Percentiles rank a stretch among this genome's conserved stretches.
Conservation (phyloP, 1,140 invertebrate species). For the Drosophila simulans region DNA sequence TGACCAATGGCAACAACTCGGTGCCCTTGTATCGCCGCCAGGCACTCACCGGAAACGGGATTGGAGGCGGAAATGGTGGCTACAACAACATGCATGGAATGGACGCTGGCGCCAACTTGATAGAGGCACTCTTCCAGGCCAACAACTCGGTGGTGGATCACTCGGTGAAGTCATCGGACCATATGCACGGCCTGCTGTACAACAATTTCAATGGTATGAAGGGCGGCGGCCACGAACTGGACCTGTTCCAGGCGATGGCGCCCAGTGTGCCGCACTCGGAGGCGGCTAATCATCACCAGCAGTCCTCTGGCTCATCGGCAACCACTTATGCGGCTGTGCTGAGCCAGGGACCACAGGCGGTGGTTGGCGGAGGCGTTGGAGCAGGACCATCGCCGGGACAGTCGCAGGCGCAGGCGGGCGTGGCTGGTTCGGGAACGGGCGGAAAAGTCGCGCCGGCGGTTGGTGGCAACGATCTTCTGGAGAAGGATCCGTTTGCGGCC, state of each 20-base stretch:
- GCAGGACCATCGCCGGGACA: slow-evolving; percentile 34
- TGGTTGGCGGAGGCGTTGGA: slow-evolving; percentile 19
- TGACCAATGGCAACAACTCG: slow-evolving; percentile 71
- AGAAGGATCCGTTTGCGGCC: slow-evolving; percentile 84
- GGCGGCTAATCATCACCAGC: slow-evolving; percentile 39
- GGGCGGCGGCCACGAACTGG: slow-evolving; percentile 60
- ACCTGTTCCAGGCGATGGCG: slow-evolving; percentile 64
- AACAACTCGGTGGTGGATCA: slow-evolving; percentile 64
- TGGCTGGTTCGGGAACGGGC: slow-evolving; percentile 26
- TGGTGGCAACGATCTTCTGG: slow-evolving; percentile 56
- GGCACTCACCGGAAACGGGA: slow-evolving; percentile 71
- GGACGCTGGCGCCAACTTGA: slow-evolving; percentile 63
- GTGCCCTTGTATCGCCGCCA: slow-evolving; percentile 85
- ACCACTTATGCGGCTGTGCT: slow-evolving; percentile 85
- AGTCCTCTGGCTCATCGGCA: slow-evolving; percentile 52
- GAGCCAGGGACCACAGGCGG: slow-evolving; percentile 79
- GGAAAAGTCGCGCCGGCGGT: slow-evolving; percentile 43
- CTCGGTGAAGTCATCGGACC: slow-evolving; percentile 62
- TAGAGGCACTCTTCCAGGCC: slow-evolving; percentile 76
- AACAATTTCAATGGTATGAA: slow-evolving; percentile 72
- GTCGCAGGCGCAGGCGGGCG: slow-evolving; percentile 31
- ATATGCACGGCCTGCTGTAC: slow-evolving; percentile 64
- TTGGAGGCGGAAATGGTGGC: slow-evolving; percentile 59
- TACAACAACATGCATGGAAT: slow-evolving; percentile 71
- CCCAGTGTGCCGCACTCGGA: slow-evolving; percentile 24